Base-by-base conservation (phyloP, 1,140 invertebrate genomes). In the Araneus ventricosus region DNA sequence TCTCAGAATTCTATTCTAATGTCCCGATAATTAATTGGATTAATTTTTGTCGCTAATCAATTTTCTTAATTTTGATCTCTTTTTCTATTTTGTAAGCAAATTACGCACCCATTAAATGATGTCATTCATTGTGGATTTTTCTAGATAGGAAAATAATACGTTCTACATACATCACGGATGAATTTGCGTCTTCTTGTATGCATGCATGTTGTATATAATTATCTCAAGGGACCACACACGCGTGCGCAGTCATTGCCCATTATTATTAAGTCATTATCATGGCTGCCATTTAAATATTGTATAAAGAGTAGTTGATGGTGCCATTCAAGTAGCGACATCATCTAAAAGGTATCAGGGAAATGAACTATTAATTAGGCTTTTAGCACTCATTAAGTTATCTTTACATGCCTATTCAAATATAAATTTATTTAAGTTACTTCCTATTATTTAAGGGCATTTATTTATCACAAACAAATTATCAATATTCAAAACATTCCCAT, bases 241-340 rank as follows among this genome's bases (percentile, higher is more conserved):
- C 34, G 27, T 34, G 17, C 20, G 70, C 10, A 24, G 22, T n/a
- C n/a, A n/a, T n/a, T 63, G n/a, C 2, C 4, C 30, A 34, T 75
- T 30, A 75, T 75, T 34, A 75, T 75, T 20, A 75, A 75, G 27
- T 20, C 30, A 75, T 75, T 75, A 75, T 34, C 70, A 75, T 75
- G 27, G 34, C 34, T 37, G 30, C 7, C 34, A 17, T 22, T 75
- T 34, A 75, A 75, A 34, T 75, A 34, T 30, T 17, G 17, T 22
- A 34, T 75, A 37, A 75, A 75, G 8, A 30, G 17, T 34, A 20
- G 30, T 34, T 20, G 17, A 20, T 75, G 34, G 34, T 75, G 70
- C 17, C 27, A 34, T 24, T 75, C 30, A 6, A 37, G 30, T 34
- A 75, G 70, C 70, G 30, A 75, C 70, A 75, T 34, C 59, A 34